Conservation (phyloP, 2,888 invertebrate species). For the Scelioninae gen. 2 region DNA sequence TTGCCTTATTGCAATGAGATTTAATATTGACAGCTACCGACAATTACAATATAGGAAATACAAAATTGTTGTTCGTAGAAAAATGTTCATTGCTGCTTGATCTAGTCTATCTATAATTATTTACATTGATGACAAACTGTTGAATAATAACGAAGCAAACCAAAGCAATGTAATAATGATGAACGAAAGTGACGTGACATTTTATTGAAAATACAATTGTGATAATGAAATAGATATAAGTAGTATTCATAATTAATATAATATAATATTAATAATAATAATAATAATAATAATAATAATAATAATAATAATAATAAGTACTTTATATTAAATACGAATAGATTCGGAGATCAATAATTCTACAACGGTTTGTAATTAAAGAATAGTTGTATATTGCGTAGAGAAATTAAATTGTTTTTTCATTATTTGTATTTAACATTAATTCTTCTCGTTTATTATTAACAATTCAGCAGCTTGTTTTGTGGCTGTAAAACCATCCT, state of each 20-base stretch:
- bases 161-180: not conserved
- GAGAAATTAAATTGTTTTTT: not conserved
- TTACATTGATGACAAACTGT: not conserved
- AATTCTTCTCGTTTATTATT: not conserved
- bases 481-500: not conserved
- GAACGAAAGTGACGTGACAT: no score
- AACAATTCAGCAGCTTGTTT: not conserved
- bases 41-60: no score
- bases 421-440: not conserved
- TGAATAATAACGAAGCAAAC: not conserved
- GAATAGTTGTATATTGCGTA: not conserved
- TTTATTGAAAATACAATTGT: no score
- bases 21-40: no score
- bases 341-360: no score
- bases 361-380: not conserved
- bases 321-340: no score
- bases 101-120: not conserved
- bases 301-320: no score
- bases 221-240: no score
- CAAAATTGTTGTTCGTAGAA: not conserved
- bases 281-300: no score
- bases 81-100: not conserved
- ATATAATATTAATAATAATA: no score
- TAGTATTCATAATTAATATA: no score
- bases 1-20: no score